Base-by-base conservation (phyloP, 2,888 invertebrate species). In the Leptinotarsa rubiginosa region DNA sequence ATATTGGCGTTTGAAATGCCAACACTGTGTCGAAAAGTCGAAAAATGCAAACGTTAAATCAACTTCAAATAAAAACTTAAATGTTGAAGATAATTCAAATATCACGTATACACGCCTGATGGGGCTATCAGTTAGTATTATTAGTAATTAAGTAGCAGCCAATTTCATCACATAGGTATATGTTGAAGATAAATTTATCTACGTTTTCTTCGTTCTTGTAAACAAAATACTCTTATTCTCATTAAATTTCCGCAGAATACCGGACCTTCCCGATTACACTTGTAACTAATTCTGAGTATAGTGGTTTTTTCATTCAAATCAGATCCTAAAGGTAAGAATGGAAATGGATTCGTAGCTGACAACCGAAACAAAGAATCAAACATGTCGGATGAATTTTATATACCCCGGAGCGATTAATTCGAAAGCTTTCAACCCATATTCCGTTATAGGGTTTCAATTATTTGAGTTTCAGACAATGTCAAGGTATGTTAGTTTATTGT, bases 401-500 rank as follows among this genome's bases (percentile, higher is more conserved):
- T 54, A 54, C 18, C 54, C 54, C 54, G 18, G 20, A 54, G 16
- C 59, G 31, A 62, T 62, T 15, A 62, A 62, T 62, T 15, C 31
- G 59, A 5, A 62, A 25, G 25, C 22, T 62, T 16, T 62, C 31
- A 15, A 31, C 25, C 16, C 2, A 25, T 15, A 25, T 62, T 25
- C 31, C 18, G 13, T 62, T 62, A 15, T 4, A 56, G 56, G 59
- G 25, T 13, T n/a, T 25, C 31, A 3, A 16, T 15, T 62, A 31
- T 25, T 25, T 62, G 4, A 62, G n/a, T 22, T 15, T 62, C 59
- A 62, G 59, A 62, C 12, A 62, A 25, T 31, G 31, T 62, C 31
- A 31, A 62, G 59, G 15, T 62, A 25, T 31, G 25, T 62, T 25
- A 16, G 25, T 62, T 62, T 31, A 62, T 62, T 62, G 59, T 62